Conservation (phyloP, 1,140 invertebrate species). For the Xylocopa sonorina region DNA sequence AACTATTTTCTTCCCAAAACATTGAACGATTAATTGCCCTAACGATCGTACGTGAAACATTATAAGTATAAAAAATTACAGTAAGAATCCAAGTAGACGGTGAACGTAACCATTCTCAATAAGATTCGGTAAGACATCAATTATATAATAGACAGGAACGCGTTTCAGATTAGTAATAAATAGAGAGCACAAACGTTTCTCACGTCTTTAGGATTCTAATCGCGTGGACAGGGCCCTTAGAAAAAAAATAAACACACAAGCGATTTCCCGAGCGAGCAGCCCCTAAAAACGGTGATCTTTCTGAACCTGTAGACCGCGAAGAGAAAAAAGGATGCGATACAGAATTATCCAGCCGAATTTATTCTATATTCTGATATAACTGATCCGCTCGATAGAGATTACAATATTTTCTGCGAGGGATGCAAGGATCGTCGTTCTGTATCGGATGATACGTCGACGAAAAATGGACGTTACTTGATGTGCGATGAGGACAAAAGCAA, state of each 20-base stretch:
- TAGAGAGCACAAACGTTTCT: slow-evolving; percentile 37
- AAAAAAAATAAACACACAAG: too few species aligned
- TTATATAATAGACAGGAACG: neutral
- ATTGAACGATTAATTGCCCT: neutral
- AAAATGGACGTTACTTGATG: neutral
- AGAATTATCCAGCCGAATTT: slow-evolving; percentile 61
- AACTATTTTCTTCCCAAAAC: neutral
- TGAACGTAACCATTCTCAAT: neutral
- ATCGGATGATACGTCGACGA: neutral
- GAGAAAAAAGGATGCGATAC: slow-evolving; percentile 51
- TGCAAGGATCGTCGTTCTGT: slow-evolving; percentile 5
- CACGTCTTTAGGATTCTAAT: slow-evolving; percentile 44
- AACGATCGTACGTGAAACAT: neutral
- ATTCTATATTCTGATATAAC: slow-evolving; percentile 10
- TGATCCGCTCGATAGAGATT: neutral
- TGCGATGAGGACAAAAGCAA: neutral
- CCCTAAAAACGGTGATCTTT: slow-evolving; percentile 52
- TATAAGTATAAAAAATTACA: neutral
- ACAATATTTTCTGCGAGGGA: slow-evolving; percentile 10
- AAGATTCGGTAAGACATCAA: neutral
- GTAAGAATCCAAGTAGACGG: neutral
- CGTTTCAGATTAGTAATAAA: neutral
- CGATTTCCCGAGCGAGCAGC: neutral
- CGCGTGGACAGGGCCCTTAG: slow-evolving; percentile 32
- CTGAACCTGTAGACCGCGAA: slow-evolving; percentile 53